Conservation (phyloP, 1,140 invertebrate species). For the Battus philenor region DNA sequence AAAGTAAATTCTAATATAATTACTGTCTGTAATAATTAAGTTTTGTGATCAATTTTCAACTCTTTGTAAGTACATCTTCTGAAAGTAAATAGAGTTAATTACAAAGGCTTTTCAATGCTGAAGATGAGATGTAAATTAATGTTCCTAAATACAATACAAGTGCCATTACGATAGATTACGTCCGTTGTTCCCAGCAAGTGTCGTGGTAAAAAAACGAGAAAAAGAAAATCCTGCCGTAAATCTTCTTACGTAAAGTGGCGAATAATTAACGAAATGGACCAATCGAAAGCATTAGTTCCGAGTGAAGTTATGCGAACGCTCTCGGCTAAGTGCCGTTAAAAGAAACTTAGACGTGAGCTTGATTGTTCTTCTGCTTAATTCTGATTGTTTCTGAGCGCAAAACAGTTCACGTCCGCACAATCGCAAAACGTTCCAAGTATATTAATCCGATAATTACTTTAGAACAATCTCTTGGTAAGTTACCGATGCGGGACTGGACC, state of each 20-base stretch:
- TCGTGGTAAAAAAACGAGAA: constrained; percentile 28
- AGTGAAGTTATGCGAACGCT: constrained; percentile 65
- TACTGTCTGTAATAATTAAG: too few relatives aligned
- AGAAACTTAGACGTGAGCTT: constrained; percentile 71
- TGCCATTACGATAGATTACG: constrained; percentile 26
- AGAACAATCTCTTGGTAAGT: constrained; percentile 69
- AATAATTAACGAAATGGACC: constrained; percentile 75
- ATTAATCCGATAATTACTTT: constrained; percentile 75
- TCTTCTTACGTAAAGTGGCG: constrained; percentile 74
- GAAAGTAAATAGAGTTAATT: background rate
- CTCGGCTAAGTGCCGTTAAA: constrained; percentile 69
- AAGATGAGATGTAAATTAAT: constrained; percentile 36
- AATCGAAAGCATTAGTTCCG: constrained; percentile 70
- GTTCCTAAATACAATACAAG: constrained; percentile 40
- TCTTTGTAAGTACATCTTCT: too few relatives aligned
- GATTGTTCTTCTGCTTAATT: constrained; percentile 71
- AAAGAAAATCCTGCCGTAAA: constrained; percentile 63
- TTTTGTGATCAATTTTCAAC: too few relatives aligned
- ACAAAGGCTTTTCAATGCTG: too few relatives aligned
- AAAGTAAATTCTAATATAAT: too few relatives aligned
- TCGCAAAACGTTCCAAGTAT: constrained; percentile 56
- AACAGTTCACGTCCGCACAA: constrained; percentile 64
- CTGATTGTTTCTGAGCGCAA: constrained; percentile 68
- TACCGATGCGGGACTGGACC: constrained; percentile 40
- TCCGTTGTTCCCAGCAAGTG: constrained; percentile 5